Evolutionary conservation across 2,888 invertebrate species (phyloP), one percentile per base, ranked within the genome.

Genomic region (Papilio elwesi): DNA sequence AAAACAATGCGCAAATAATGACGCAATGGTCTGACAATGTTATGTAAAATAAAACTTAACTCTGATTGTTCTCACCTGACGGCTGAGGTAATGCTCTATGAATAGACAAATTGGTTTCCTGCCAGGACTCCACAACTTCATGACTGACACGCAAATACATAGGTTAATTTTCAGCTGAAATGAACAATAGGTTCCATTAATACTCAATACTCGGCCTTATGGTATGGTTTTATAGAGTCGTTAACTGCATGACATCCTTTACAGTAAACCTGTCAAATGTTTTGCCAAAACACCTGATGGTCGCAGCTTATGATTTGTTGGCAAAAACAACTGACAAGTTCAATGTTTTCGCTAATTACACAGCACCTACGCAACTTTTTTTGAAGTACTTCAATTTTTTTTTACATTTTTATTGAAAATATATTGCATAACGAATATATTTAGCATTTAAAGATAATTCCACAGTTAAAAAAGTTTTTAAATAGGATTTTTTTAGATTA

Each of bases 341-440:
- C 91, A 91, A 90, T 90, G 90, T 85, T 88, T 83, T 79, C 71
- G 81, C 82, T 88, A 88, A 88, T 90, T 90, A 86, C 82, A 43
- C 47, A 6, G 15, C 67, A 11, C 71, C 71, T 62, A 68, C 71
- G 52, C 67, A 38, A n/a, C n/a, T 62, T 15, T 26, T 48, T 16
- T 49, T 66, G 49, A 4, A 59, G 57, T 59, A 49, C 53, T 70
- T 62, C 11, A 26, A 52, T 10, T 52, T 43, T 15, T 53, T 53
- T 57, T 13, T 48, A 53, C 53, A 49, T 59, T 15, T 59, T 68
- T 51, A 68, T 68, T 59, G 38, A 59, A 68, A 68, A 49, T 16
- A 38, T 11, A 1, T 43, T 59, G 15, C 6, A 15, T 68, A 59
- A 68, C 9, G 38, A 49, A 57, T 68, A 6, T 49, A 6, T 68